These are phyloP conservation scores for Scaptomyza graminum DNA, from an alignment of 1,140 invertebrate genomes.

Conservation along the genomic window DNA sequence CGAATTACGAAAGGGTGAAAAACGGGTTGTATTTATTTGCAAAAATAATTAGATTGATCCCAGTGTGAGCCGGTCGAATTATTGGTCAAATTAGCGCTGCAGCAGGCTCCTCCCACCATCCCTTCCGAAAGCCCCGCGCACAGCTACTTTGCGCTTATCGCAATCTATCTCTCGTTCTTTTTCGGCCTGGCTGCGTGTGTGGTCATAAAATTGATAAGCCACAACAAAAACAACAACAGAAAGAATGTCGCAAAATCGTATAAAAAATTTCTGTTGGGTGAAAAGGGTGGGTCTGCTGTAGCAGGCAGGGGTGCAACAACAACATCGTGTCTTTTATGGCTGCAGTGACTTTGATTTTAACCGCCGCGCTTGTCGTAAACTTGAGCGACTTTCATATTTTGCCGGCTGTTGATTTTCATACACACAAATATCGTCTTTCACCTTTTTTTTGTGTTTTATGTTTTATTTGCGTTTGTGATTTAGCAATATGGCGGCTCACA, in stretches of 20 bases:
- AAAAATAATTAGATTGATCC: conserved; percentile 83
- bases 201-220: conserved; percentile 51
- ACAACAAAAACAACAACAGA: conserved; percentile 21
- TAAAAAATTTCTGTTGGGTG: conserved; percentile 30
- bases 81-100: conserved; percentile 57
- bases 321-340: conserved; percentile 39
- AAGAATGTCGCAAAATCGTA: conserved; percentile 78
- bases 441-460: conserved; percentile 58
- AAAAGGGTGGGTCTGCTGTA: not conserved
- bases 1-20: conserved; percentile 54
- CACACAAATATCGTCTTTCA: conserved; percentile 11
- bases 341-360: conserved; percentile 73
- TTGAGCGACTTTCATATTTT: conserved; percentile 69
- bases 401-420: conserved; percentile 71
- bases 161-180: conserved; percentile 24
- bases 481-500: conserved; percentile 69
- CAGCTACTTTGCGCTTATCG: conserved; percentile 46
- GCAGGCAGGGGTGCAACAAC: not conserved
- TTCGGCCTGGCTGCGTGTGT: conserved; percentile 11
- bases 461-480: conserved; percentile 79
- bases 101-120: conserved; percentile 47
- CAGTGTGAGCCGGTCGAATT: conserved; percentile 32
- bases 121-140: not conserved
- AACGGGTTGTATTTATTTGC: conserved; percentile 72
- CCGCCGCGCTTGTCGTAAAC: conserved; percentile 77